phyloP scores from a whole-genome alignment of 2,797 vertebrate species.

The Rhabdomys pumilio region DNA sequence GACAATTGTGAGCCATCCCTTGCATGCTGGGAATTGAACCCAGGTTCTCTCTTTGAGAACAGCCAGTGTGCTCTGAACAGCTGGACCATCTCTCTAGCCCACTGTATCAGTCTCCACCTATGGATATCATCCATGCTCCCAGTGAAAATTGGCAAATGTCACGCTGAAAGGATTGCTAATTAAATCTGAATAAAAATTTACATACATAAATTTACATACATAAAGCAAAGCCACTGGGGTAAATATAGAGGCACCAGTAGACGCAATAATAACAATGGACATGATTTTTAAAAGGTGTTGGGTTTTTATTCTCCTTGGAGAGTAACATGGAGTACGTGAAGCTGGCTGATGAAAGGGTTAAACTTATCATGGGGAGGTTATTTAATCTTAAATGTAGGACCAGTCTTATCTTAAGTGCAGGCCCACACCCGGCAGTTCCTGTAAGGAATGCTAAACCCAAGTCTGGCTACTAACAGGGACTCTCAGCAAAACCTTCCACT shows the following conservation, averaged over 20 bases:
- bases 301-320: constrained; percentile 6
- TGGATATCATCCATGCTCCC: neutral
- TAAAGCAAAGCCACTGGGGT: neutral
- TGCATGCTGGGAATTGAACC: neutral
- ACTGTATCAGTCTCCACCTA: neutral
- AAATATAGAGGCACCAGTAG: constrained; percentile 10
- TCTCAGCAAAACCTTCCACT: neutral
- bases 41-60: neutral
- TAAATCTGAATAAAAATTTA: constrained; percentile 16
- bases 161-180: neutral
- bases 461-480: neutral
- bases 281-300: neutral
- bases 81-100: neutral
- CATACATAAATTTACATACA: neutral
- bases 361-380: neutral
- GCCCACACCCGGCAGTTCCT: neutral
- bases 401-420: neutral
- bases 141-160: neutral
- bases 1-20: neutral
- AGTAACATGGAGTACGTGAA: neutral
- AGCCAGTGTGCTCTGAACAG: neutral
- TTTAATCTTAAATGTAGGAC: neutral
- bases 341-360: neutral
- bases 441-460: neutral
- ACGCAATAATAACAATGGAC: neutral